A percentile compares a stretch with the other conserved stretches of the same genome.
Evolutionary conservation across 2,113 vertebrate species (phyloP).

Genomic region (Eulacestoma nigropectus): DNA sequence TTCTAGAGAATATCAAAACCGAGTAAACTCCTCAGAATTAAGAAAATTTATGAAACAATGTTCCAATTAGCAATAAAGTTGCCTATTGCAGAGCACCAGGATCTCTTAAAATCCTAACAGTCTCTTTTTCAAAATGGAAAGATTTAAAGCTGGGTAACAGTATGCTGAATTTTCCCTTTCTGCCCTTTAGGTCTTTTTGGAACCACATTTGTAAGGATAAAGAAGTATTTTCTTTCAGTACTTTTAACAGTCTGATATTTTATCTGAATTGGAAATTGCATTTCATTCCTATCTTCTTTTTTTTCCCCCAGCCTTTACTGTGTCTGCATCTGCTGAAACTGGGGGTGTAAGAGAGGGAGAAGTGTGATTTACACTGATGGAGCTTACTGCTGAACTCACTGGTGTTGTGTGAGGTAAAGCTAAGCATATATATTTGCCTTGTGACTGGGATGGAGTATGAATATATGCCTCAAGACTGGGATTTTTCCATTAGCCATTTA

Average conservation of each 20-base stretch:
- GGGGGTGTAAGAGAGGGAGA: slow-evolving; percentile 32
- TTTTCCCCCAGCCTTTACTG: background rate
- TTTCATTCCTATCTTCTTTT: slow-evolving; percentile 4
- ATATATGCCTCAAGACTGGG: background rate
- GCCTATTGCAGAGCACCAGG: background rate
- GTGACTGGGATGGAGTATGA: background rate
- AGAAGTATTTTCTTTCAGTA: background rate
- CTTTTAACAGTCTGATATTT: slow-evolving; percentile 4
- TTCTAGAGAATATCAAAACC: background rate
- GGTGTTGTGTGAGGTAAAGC: slow-evolving; percentile 39
- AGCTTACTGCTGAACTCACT: slow-evolving; percentile 27
- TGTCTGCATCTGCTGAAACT: slow-evolving; percentile 32
- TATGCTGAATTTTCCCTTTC: background rate
- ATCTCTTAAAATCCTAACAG: background rate
- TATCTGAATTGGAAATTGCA: slow-evolving; percentile 25
- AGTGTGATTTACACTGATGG: slow-evolving; percentile 30
- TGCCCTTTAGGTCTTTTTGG: background rate
- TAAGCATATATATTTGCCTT: slow-evolving; percentile 13
- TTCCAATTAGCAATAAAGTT: background rate
- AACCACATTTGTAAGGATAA: background rate
- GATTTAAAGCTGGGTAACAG: background rate
- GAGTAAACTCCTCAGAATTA: background rate
- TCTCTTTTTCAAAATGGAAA: background rate
- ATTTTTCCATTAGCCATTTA: background rate
- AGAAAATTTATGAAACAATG: background rate